A percentile compares a stretch with the other conserved stretches of the same genome.
Conservation (phyloP, 2,797 vertebrate species). For the Masticophis lateralis region DNA sequence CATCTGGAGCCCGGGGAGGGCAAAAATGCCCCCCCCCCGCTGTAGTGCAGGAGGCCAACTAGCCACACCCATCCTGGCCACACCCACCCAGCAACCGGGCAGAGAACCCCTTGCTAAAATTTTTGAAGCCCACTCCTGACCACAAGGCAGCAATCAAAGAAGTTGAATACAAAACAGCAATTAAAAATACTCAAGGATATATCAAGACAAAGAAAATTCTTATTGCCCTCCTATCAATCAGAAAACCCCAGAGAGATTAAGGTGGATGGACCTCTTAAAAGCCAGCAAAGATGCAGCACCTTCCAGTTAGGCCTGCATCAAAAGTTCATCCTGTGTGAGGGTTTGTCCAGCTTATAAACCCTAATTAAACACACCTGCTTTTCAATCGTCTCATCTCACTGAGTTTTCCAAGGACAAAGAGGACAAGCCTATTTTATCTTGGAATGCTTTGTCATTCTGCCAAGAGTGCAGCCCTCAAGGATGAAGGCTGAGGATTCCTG, state of each 20-base stretch:
- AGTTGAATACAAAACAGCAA: not conserved
- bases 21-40: no score
- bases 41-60: no score
- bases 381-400: not conserved
- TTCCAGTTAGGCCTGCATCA: not conserved
- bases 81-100: no score
- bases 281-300: not conserved
- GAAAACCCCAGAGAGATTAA: not conserved
- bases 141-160: not conserved
- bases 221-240: not conserved
- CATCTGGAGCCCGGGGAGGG: no score
- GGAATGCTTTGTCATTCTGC: not conserved
- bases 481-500: not conserved
- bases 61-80: no score
- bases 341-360: not conserved
- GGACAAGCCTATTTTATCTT: not conserved
- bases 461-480: not conserved
- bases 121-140: no score
- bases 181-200: not conserved
- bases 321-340: not conserved
- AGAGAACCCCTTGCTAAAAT: no score
- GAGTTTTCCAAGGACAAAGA: not conserved
- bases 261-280: not conserved
- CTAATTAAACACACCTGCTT: not conserved
- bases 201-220: not conserved